Percentiles rank a stretch among this genome's conserved stretches.
These are phyloP conservation scores for Syrmaticus mikado DNA, from an alignment of 2,113 vertebrate species.

Conservation along the genomic window DNA sequence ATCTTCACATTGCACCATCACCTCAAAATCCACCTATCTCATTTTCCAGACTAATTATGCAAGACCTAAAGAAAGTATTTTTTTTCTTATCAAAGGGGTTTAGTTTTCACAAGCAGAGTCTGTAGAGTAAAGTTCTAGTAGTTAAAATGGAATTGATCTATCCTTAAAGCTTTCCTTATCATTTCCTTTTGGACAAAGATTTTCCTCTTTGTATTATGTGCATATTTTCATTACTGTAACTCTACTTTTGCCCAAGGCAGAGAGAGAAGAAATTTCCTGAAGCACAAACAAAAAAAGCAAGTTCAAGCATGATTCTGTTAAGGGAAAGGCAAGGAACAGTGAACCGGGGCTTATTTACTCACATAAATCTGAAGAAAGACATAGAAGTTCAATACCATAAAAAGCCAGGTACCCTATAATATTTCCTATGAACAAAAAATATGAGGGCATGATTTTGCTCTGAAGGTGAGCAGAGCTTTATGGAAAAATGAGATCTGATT, in stretches of 20 bases:
- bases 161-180: conserved; percentile 20
- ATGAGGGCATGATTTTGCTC: not conserved
- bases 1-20: not conserved
- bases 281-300: conserved; percentile 26
- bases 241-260: conserved; percentile 4
- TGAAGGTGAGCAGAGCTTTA: not conserved
- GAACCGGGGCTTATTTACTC: not conserved
- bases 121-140: not conserved
- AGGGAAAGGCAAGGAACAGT: not conserved
- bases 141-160: not conserved
- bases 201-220: not conserved
- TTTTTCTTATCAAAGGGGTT: conserved; percentile 13
- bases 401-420: not conserved
- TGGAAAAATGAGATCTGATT: not conserved
- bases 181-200: conserved; percentile 13
- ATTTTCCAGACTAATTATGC: conserved; percentile 8
- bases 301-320: not conserved
- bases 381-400: not conserved
- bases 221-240: conserved; percentile 17
- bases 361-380: conserved; percentile 9
- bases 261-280: conserved; percentile 36
- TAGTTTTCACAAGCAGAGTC: not conserved
- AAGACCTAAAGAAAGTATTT: not conserved
- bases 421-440: not conserved
- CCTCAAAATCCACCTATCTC: conserved; percentile 1